Evolutionary conservation across 2,888 invertebrate genomes (phyloP).

Genomic region (Lacanobia wlatinum): DNA sequence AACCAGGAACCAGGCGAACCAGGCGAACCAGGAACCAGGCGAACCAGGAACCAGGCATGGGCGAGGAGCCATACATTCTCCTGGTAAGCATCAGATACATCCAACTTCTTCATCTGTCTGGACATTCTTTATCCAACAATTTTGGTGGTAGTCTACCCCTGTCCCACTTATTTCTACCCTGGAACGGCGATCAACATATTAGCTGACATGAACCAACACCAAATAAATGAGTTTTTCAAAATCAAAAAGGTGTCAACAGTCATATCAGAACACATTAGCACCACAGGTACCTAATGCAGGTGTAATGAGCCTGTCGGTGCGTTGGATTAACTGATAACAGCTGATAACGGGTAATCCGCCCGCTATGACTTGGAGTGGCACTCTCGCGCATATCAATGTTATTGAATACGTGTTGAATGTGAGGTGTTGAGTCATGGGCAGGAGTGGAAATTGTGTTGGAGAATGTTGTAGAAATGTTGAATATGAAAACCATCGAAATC

Average conservation of each 20-base stretch:
- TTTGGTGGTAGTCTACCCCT: no score
- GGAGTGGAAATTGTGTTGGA: not conserved
- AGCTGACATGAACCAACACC: no score
- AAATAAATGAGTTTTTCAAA: not conserved
- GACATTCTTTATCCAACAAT: no score
- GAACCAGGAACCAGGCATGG: no score
- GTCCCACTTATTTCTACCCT: no score
- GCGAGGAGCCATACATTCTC: no score
- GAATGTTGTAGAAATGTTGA: not conserved
- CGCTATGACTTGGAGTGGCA: constrained; percentile 52
- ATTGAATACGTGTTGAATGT: constrained; percentile 36
- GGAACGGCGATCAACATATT: no score
- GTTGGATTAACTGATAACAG: constrained; percentile 76
- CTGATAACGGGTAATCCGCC: constrained; percentile 63
- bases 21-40: no score
- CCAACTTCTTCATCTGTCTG: no score
- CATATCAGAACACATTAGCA: constrained; percentile 27
- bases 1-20: no score
- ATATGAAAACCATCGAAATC: not conserved
- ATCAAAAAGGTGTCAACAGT: constrained; percentile 3
- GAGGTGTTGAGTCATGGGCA: constrained; percentile 11
- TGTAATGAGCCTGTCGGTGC: constrained; percentile 61
- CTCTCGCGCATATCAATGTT: constrained; percentile 52
- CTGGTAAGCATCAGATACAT: no score
- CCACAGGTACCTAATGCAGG: constrained; percentile 41